Evolutionary conservation across 92 coral and sea anemone species (phyloP).

Genomic region (Muricea muricata): DNA sequence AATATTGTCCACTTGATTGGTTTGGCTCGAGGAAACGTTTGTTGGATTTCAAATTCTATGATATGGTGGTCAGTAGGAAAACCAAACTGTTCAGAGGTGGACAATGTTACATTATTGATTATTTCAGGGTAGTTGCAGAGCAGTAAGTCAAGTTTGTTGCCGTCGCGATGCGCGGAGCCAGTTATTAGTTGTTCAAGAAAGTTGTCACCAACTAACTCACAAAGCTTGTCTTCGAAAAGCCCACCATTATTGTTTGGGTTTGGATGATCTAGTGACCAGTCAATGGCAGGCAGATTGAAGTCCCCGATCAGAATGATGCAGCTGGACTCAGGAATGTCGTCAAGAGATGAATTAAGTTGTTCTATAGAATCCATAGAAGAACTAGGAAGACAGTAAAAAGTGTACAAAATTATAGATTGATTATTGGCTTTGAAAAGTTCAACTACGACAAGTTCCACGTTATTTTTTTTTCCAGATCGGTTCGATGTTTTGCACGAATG

Average conservation of each 20-base stretch:
- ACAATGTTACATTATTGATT: not conserved
- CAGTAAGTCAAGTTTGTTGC: too few species aligned
- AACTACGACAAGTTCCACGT: not conserved
- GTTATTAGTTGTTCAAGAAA: not conserved
- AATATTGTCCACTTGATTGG: not conserved
- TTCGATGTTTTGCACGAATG: not conserved
- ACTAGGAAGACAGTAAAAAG: not conserved
- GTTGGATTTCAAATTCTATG: not conserved
- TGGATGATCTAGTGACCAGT: constrained; percentile 43
- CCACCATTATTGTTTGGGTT: not conserved
- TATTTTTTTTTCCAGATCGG: not conserved
- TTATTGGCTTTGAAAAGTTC: too few species aligned
- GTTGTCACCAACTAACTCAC: not conserved
- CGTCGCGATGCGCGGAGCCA: not conserved
- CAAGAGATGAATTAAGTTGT: constrained; percentile 6
- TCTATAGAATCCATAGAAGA: not conserved
- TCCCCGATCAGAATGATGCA: constrained; percentile 51
- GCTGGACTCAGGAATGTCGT: constrained; percentile 39
- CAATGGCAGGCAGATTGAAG: constrained; percentile 49
- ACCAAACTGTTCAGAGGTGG: not conserved
- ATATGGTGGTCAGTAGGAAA: not conserved
- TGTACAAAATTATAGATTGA: not conserved
- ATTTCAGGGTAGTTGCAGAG: not conserved
- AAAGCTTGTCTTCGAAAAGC: not conserved
- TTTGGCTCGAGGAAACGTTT: not conserved